These are phyloP conservation scores for Morone saxatilis DNA, from an alignment of 2,113 vertebrate species.

Conservation along the genomic window DNA sequence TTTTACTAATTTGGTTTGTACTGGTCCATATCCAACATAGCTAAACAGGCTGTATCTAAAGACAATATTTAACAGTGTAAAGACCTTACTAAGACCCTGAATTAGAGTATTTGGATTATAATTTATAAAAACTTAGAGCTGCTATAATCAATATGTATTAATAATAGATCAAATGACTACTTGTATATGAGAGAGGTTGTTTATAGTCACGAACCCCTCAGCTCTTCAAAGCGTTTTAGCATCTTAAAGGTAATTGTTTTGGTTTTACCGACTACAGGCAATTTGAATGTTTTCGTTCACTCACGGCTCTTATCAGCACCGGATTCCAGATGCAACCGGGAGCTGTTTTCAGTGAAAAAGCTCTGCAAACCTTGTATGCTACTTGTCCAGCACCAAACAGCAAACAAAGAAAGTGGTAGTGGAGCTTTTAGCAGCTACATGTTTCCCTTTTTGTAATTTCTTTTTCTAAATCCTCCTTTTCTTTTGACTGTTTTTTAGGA, in stretches of 20 bases:
- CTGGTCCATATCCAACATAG: neutral
- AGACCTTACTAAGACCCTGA: neutral
- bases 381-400: neutral
- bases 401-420: neutral
- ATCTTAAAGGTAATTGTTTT: too few species aligned
- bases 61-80: neutral
- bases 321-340: too few species aligned
- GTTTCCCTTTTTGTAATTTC: too few species aligned
- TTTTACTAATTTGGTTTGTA: constrained; percentile 4
- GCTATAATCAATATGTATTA: neutral
- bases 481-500: constrained; percentile 80
- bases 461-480: neutral
- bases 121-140: neutral
- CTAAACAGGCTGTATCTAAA: neutral
- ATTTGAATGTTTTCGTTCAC: too few species aligned
- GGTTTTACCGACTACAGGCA: too few species aligned
- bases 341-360: too few species aligned
- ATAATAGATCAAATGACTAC: neutral
- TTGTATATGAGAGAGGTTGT: neutral
- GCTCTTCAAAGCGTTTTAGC: too few species aligned
- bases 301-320: too few species aligned
- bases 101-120: too few species aligned
- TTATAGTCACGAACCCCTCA: too few species aligned
- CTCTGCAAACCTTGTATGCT: too few species aligned
- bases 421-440: neutral